Percentiles rank a stretch among this genome's conserved stretches.
Conservation (phyloP, 2,888 invertebrate species). For the Leptothorax acervorum region DNA sequence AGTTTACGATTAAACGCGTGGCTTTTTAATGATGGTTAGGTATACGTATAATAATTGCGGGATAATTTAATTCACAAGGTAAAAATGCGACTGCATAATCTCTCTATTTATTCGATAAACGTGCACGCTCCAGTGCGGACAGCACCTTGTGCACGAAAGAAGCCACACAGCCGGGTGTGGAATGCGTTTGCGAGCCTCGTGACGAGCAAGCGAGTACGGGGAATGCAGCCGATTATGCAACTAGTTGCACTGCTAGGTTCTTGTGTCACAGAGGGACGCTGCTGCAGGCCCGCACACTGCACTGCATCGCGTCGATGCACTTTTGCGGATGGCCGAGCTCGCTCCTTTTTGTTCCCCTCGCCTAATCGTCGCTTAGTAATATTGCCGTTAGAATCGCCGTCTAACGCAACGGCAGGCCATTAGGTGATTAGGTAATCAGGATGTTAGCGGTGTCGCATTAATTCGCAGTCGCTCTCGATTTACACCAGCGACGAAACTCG, state of each 20-base stretch:
- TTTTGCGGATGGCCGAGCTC: constrained; percentile 41
- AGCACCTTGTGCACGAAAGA: constrained; percentile 8
- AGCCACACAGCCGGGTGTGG: constrained; percentile 15
- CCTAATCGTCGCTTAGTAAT: constrained; percentile 2
- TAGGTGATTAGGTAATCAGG: neutral
- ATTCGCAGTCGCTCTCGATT: neutral
- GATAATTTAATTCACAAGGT: neutral
- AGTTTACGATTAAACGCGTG: neutral
- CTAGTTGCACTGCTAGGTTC: constrained; percentile 76
- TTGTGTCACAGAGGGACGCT: constrained; percentile 75
- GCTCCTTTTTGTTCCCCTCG: neutral
- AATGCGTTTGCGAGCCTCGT: constrained; percentile 57
- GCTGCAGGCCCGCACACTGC: constrained; percentile 22
- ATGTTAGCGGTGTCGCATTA: neutral
- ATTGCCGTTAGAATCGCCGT: neutral
- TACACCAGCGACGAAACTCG: neutral
- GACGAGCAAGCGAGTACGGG: constrained; percentile 58
- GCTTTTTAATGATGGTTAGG: neutral
- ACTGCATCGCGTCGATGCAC: constrained; percentile 48
- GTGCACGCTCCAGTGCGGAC: neutral
- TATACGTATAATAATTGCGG: neutral
- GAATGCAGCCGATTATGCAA: constrained; percentile 78
- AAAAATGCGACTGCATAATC: neutral
- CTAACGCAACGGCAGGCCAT: neutral
- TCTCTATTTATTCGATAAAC: neutral